Base-by-base conservation (phyloP, 2,888 invertebrate species). In the Bugulina stolonifera region DNA sequence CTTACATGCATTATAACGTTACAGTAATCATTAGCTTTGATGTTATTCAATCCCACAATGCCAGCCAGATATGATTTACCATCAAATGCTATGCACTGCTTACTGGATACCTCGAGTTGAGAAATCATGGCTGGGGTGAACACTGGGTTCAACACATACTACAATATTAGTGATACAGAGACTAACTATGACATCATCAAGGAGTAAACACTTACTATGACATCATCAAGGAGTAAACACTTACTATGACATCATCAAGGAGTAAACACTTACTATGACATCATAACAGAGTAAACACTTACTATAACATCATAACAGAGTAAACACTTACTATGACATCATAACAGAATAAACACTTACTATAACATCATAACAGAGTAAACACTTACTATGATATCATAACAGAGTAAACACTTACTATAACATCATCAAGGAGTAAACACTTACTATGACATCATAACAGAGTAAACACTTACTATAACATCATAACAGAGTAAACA, bases 1-100 rank as follows among this genome's bases (percentile, higher is more conserved):
- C 80, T 84, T 85, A 93, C 93, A 88, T 94, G 94, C 72, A 99
- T 87, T 73, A 99, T 93, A 69, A 98, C 99, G 87, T 99, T 99
- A 83, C 98, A 98, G 83, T 99, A 99, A 85, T 99, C 99, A 86
- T 99, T 99, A 1, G 96, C 97, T 86, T 99, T 99, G 78, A 99
- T 99, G 84, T 99, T 99, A 82, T 99, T 99, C 70, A 99, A 87
- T 0, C 96, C 96, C 27, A 99, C 96, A 80, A 99, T 95, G 71
- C 88, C 85, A 1, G 98, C 98, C 81, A 93, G 89, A 84, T 99
- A 99, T 82, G 95, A 89, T 0, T 94, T 93, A 14, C 96, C 96
- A 85, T 99, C 97, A 76, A 94, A 95, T 0, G 99, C 97, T 80
- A 98, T 87, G 0, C 93, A 94, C 85, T 93, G 88, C 83, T 94